A percentile compares a stretch with the other conserved stretches of the same genome.
phyloP scores from a whole-genome alignment of 2,888 invertebrate genomes.

The Leucania comma region DNA sequence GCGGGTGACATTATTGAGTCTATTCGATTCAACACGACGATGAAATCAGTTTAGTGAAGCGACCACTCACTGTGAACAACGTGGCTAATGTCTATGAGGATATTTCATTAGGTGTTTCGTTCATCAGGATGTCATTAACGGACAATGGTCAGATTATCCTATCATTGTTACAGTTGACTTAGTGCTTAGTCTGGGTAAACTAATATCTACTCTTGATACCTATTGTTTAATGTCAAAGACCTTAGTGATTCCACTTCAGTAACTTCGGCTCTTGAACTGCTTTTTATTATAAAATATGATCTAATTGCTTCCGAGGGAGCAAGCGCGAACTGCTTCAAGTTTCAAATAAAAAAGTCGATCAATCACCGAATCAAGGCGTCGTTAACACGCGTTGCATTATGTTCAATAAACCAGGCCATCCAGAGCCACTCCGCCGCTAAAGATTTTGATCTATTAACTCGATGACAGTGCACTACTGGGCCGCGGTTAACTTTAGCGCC shows the following conservation, averaged over 20 bases:
- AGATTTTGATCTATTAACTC: slow-evolving; percentile 89
- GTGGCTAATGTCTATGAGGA: background rate
- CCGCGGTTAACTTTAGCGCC: slow-evolving; percentile 86
- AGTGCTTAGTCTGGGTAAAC: slow-evolving; percentile 23
- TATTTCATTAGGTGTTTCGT: background rate
- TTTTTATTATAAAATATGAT: slow-evolving; percentile 65
- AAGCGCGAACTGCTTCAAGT: slow-evolving; percentile 79
- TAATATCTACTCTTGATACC: slow-evolving; percentile 36
- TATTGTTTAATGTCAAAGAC: slow-evolving; percentile 59
- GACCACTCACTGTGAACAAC: background rate
- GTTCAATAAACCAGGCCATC: slow-evolving; percentile 85
- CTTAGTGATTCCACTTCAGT: slow-evolving; percentile 53
- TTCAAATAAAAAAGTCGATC: slow-evolving; percentile 83
- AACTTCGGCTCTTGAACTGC: slow-evolving; percentile 37
- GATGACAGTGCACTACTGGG: slow-evolving; percentile 81
- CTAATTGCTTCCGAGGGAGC: slow-evolving; percentile 82
- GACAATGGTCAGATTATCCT: slow-evolving; percentile 31
- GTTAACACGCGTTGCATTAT: slow-evolving; percentile 87
- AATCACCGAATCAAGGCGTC: slow-evolving; percentile 88
- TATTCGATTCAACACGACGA: background rate
- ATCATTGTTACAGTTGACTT: slow-evolving; percentile 33
- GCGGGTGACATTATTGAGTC: slow-evolving; percentile 29
- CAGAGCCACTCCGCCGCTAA: slow-evolving; percentile 81
- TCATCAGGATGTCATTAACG: background rate
- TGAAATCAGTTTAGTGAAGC: slow-evolving; percentile 7